Evolutionary conservation across 2,888 invertebrate genomes (phyloP).

Genomic region (Rotaria magnacalcarata): DNA sequence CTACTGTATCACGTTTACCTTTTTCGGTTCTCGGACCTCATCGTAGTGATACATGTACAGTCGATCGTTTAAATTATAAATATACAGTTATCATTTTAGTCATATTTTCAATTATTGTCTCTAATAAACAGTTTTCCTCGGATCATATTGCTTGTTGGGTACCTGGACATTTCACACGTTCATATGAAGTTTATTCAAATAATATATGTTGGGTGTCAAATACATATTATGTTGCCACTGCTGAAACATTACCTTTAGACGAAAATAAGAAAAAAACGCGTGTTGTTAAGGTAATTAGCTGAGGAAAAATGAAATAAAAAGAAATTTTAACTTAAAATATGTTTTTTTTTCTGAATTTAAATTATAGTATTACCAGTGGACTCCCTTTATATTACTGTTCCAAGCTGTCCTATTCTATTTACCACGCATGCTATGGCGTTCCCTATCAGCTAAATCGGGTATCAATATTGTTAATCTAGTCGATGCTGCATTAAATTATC

Average conservation of each 20-base stretch:
- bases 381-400: conserved; percentile 45
- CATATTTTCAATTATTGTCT: conserved; percentile 46
- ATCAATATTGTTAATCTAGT: conserved; percentile 46
- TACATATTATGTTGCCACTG: conserved; percentile 43
- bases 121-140: conserved; percentile 46
- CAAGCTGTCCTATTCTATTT: conserved; percentile 45
- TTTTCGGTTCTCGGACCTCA: conserved; percentile 44
- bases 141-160: conserved; percentile 46
- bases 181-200: conserved; percentile 45
- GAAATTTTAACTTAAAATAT: not conserved
- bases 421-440: conserved; percentile 46
- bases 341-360: not conserved
- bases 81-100: conserved; percentile 46
- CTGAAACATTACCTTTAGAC: conserved; percentile 45
- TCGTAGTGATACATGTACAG: conserved; percentile 44
- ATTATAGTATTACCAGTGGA: conserved; percentile 45
- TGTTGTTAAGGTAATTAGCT: conserved; percentile 37
- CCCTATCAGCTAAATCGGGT: conserved; percentile 46
- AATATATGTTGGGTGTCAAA: conserved; percentile 46
- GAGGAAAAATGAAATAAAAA: too few species aligned
- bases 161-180: conserved; percentile 46
- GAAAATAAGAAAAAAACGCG: conserved; percentile 42
- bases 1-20: conserved; percentile 45
- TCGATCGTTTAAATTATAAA: conserved; percentile 45
- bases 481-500: conserved; percentile 45